Evolutionary conservation across 2,888 invertebrate genomes (phyloP).

Genomic region (Hirudinaria manillensis): DNA sequence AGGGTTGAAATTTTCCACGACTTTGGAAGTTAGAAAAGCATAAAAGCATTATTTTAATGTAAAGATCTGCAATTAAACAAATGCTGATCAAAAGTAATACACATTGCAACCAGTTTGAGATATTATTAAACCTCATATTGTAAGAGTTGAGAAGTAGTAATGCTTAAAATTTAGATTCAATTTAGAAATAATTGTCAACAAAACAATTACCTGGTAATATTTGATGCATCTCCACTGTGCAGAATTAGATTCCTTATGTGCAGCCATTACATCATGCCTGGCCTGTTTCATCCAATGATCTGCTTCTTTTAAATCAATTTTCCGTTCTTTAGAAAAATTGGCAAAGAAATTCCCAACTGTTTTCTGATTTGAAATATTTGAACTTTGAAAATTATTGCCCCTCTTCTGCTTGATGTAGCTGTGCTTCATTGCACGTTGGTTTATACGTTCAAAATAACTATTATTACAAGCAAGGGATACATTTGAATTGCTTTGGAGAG

Average conservation of each 20-base stretch:
- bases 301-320: not conserved
- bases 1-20: too few relatives aligned
- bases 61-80: too few relatives aligned
- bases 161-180: too few relatives aligned
- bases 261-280: not conserved
- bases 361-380: not conserved
- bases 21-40: too few relatives aligned
- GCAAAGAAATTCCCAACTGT: not conserved
- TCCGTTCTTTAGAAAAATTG: not conserved
- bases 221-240: slow-evolving; percentile 10
- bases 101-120: too few relatives aligned
- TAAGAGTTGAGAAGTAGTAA: too few relatives aligned
- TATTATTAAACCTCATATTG: too few relatives aligned
- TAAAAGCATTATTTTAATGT: too few relatives aligned
- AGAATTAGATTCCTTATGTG: slow-evolving; percentile 8
- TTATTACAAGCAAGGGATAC: not conserved
- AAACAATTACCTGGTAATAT: slow-evolving; percentile 17
- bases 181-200: too few relatives aligned
- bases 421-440: not conserved
- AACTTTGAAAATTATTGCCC: not conserved
- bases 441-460: not conserved
- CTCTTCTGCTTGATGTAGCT: not conserved
- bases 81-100: too few relatives aligned
- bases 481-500: not conserved
- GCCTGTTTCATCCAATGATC: slow-evolving; percentile 1